Evolutionary conservation across 2,888 invertebrate genomes (phyloP), one percentile per base, ranked within the genome.

Genomic region (Parthenolecanium corni): DNA sequence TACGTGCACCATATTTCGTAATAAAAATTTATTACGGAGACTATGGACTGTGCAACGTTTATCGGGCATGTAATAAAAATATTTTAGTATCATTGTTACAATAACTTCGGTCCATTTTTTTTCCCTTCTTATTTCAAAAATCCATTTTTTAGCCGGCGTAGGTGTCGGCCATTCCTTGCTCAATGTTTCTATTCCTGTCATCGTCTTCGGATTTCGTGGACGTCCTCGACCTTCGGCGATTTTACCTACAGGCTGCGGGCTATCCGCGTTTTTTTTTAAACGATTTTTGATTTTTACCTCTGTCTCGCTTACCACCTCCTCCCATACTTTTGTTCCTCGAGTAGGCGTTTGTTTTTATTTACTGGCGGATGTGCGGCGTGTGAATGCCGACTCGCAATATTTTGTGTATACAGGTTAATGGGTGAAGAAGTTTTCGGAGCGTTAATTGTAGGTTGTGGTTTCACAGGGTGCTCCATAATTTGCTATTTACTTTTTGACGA

Each of bases 311-410:
- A n/a, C n/a, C 36, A 38, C 21, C 36, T 38, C 38, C 31, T 53
- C 21, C 52, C 36, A 52, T 31, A 52, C 36, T 31, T 36, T 38
- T 21, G 52, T 53, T 53, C 52, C 12, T 53, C 36, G 38, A 53
- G 52, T 53, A 36, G 52, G 52, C 52, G 52, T 53, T 53, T 53
- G 52, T 53, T 53, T 53, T 53, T 53, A 53, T 53, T 53, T 53
- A 31, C 52, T 53, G 25, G 4, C 31, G 31, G 31, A 31, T 31
- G 31, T 31, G 31, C 52, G 20, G 31, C 9, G 31, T 31, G 9
- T 31, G 31, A 6, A 9, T 31, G 31, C n/a, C n/a, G n/a, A n/a
- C n/a, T n/a, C n/a, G n/a, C n/a, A n/a, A n/a, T 31, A 31, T 31
- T 31, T 4, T 12, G 52, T 20, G 21, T 25, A 53, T 53, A 20